These are phyloP conservation scores for Caenorhabditis japonica DNA, from an alignment of 2,888 invertebrate genomes.

Conservation along the genomic window DNA sequence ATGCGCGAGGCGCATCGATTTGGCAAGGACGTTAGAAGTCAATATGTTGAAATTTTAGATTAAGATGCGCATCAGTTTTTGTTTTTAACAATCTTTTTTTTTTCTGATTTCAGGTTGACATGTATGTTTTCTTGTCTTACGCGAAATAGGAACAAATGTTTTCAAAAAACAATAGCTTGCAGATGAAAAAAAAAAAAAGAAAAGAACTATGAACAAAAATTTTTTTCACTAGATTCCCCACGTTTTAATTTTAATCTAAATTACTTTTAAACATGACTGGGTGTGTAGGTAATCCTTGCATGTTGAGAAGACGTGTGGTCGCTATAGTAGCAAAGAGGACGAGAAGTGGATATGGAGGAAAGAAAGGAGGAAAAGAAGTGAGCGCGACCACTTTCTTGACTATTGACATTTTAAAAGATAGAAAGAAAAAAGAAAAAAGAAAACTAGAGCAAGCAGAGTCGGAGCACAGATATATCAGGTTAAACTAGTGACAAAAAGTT, in stretches of 20 bases:
- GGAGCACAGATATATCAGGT: constrained; percentile 19
- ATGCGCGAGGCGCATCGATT: constrained; percentile 45
- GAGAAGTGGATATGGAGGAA: constrained; percentile 1
- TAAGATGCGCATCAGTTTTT: constrained; percentile 1
- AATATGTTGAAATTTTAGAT: constrained; percentile 45
- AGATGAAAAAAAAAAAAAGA: background rate
- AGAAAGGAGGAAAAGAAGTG: constrained; percentile 4
- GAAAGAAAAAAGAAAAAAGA: constrained; percentile 12
- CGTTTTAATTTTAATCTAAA: background rate
- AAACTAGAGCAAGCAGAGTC: background rate
- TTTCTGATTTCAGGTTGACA: too few species aligned
- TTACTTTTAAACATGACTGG: background rate
- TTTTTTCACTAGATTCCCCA: too few species aligned
- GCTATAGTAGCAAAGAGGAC: constrained; percentile 47
- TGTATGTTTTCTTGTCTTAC: too few species aligned
- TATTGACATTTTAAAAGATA: constrained; percentile 40
- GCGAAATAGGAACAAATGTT: too few species aligned
- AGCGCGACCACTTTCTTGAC: constrained; percentile 15
- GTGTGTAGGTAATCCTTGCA: constrained; percentile 19
- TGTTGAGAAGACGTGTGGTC: constrained; percentile 26
- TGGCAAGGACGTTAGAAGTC: constrained; percentile 32
- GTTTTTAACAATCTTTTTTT: background rate
- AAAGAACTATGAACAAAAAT: too few species aligned
- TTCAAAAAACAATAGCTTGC: too few species aligned
- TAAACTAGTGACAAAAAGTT: too few species aligned